Conservation (phyloP, 2,888 invertebrate genomes). For the Dynastes hyllus region DNA sequence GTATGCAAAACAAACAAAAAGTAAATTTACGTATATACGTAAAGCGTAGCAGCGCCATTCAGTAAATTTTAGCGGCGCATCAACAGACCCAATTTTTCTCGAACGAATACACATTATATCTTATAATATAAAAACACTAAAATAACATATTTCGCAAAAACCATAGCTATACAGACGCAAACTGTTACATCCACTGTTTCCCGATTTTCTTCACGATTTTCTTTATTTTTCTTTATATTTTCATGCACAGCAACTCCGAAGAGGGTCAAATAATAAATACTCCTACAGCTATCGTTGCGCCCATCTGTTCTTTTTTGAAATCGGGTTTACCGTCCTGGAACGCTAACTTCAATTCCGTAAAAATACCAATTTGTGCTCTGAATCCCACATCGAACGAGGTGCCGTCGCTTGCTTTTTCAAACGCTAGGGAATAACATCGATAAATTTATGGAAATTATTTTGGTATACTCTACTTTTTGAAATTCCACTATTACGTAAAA, state of each 20-base stretch:
- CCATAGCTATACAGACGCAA: background rate
- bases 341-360: background rate
- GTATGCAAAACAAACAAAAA: background rate
- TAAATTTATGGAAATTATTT: no score
- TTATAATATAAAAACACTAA: conserved; percentile 1
- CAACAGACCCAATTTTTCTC: conserved; percentile 25
- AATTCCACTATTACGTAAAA: no score
- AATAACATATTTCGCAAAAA: background rate
- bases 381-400: no score
- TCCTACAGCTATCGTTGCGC: background rate
- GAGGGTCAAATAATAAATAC: conserved; percentile 1
- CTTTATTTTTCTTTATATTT: conserved; percentile 14
- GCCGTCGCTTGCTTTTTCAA: no score
- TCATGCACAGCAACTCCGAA: background rate
- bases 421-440: no score
- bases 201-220: background rate
- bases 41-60: background rate
- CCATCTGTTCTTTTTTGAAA: background rate
- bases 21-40: background rate
- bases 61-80: conserved; percentile 6
- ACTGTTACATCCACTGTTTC: conserved; percentile 8
- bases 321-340: background rate
- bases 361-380: background rate
- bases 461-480: no score
- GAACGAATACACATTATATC: conserved; percentile 28